Conservation (phyloP, 2,797 vertebrate species). For the Crypturellus tataupa region DNA sequence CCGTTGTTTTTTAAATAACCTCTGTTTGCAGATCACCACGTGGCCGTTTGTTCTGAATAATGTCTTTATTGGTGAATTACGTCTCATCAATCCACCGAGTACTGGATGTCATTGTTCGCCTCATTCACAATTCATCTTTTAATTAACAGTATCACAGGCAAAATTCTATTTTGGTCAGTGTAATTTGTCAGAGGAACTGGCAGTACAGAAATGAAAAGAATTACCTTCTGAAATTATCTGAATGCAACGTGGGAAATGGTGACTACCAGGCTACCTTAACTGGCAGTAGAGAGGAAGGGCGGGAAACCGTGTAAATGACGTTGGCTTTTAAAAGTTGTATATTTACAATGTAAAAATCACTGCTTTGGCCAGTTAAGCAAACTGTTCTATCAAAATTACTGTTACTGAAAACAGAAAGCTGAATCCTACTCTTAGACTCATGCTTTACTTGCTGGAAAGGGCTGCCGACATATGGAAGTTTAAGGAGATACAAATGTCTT, state of each 20-base stretch:
- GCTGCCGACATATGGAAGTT: conserved; percentile 29
- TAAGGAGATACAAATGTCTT: conserved; percentile 9
- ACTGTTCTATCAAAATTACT: conserved; percentile 45
- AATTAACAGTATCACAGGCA: conserved; percentile 72
- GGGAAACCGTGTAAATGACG: conserved; percentile 26
- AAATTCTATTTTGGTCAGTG: conserved; percentile 71
- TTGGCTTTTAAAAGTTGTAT: conserved; percentile 12
- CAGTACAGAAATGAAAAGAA: conserved; percentile 67
- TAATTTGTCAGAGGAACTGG: conserved; percentile 63
- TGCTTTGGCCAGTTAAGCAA: conserved; percentile 24
- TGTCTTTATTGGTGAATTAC: conserved; percentile 64
- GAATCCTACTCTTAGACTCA: background rate
- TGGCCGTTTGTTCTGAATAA: conserved; percentile 68
- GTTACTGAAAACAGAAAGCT: background rate
- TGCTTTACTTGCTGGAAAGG: background rate
- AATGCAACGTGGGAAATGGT: background rate
- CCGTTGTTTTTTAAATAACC: conserved; percentile 60
- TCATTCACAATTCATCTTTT: conserved; percentile 77
- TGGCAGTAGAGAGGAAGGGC: conserved; percentile 9
- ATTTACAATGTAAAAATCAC: conserved; percentile 43
- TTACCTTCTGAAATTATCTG: conserved; percentile 65
- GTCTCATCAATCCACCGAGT: conserved; percentile 61
- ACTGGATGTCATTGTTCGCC: conserved; percentile 68
- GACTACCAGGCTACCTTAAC: conserved; percentile 42
- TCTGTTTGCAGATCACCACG: conserved; percentile 51